Percentiles rank a stretch among this genome's conserved stretches.
Conservation (phyloP, 2,888 invertebrate genomes). For the Neoaliturus tenellus region DNA sequence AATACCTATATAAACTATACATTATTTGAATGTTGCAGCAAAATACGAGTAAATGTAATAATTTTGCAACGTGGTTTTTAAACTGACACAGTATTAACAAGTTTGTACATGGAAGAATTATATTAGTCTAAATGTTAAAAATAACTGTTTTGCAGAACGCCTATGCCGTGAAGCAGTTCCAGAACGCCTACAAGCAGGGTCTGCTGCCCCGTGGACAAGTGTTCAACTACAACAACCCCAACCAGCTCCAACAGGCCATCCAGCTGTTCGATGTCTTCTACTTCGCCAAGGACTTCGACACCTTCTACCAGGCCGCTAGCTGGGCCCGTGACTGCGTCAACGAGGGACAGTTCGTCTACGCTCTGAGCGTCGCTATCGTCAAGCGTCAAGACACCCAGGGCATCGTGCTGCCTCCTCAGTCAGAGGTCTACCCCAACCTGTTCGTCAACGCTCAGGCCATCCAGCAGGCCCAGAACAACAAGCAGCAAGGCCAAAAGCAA, state of each 20-base stretch:
- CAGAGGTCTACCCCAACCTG: constrained; percentile 74
- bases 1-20: too few species aligned
- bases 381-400: constrained; percentile 75
- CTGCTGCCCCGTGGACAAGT: constrained; percentile 76
- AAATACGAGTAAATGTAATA: too few species aligned
- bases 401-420: constrained; percentile 76
- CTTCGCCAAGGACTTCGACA: constrained; percentile 82
- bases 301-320: constrained; percentile 78
- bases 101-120: too few species aligned
- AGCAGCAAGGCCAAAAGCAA: constrained; percentile 54
- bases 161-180: constrained; percentile 77
- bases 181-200: constrained; percentile 75
- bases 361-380: constrained; percentile 75
- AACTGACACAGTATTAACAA: too few species aligned
- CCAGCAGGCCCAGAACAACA: constrained; percentile 55
- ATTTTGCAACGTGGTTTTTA: too few species aligned
- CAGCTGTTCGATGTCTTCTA: constrained; percentile 81
- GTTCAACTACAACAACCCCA: constrained; percentile 78
- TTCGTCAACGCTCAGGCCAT: constrained; percentile 68
- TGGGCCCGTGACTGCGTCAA: constrained; percentile 76
- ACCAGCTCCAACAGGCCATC: constrained; percentile 79
- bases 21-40: too few species aligned
- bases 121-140: too few species aligned
- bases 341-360: constrained; percentile 77
- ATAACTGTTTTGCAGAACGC: constrained; percentile 73